Base-by-base conservation (phyloP, 1,140 invertebrate species). In the Brachionus rotundiformis region DNA sequence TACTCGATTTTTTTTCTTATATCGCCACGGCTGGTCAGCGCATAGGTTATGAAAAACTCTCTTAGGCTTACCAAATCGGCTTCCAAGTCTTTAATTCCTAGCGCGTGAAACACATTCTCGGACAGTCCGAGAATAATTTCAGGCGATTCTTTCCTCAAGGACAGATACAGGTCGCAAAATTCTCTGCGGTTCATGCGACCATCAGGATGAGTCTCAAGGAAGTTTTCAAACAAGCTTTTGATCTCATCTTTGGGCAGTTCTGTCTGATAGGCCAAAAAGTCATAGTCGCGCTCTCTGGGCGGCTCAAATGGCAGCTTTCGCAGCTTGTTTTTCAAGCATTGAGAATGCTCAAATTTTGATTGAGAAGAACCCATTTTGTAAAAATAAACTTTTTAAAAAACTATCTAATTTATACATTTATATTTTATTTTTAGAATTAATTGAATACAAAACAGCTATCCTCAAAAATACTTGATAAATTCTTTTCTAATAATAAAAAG, bases 1-100 rank as follows among this genome's bases (percentile, higher is more conserved):
- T 81, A 81, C 16, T 81, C 54, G 19, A 81, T 16, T 8, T 54
- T 47, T 39, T 31, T 29, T 29, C 31, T 13, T 27, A 81, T 31
- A 23, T 81, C 79, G 10, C 79, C 79, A 8, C 63, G 36, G 4
- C 41, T 63, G 16, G 54, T 47, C 29, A 81, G 10, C 6, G 79
- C 79, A 68, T 49, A 81, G 29, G 54, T 63, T n/a, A 81, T 33
- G 16, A 81, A 41, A 65, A 81, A 81, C 33, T 81, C 79, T 63
- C 79, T 63, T 7, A 81, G 33, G 19, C 36, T 63, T 13, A 81
- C 29, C 41, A 49, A 25, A 47, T 63, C 79, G 3, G 76, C n/a
- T 16, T 79, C 76, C 4, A 33, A 11, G 5, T 23, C 54, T 29
- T 68, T 31, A 13, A 81, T 47, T 10, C 54, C 79, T 10, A 81